phyloP scores from a whole-genome alignment of 1,140 invertebrate genomes.

The Drosophila repletoides region DNA sequence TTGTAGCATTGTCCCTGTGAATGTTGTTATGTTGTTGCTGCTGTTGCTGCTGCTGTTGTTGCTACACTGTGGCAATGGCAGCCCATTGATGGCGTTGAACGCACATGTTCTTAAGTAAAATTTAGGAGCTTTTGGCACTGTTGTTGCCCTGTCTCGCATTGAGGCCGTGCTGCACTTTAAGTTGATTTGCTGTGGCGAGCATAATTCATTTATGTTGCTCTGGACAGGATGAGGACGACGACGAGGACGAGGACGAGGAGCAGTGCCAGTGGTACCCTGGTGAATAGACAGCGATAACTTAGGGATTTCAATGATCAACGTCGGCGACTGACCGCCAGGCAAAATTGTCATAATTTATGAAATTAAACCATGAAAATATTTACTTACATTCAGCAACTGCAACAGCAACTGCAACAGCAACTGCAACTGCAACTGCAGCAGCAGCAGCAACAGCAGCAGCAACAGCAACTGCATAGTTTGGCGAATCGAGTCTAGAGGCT shows the following conservation, averaged over 20 bases:
- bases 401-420: slow-evolving; percentile 9
- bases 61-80: slow-evolving; percentile 41
- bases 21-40: slow-evolving; percentile 2
- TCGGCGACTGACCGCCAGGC: slow-evolving; percentile 44
- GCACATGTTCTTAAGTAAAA: slow-evolving; percentile 80
- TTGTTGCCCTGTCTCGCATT: slow-evolving; percentile 51
- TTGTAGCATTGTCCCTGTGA: neutral
- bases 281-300: slow-evolving; percentile 76
- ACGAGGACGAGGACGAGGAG: neutral
- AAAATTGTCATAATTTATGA: slow-evolving; percentile 74
- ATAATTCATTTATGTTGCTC: slow-evolving; percentile 68
- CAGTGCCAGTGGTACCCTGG: neutral
- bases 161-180: slow-evolving; percentile 63
- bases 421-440: neutral
- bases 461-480: slow-evolving; percentile 3
- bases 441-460: slow-evolving; percentile 17
- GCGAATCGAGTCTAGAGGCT: slow-evolving; percentile 11
- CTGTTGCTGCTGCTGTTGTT: neutral
- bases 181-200: slow-evolving; percentile 79
- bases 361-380: slow-evolving; percentile 81
- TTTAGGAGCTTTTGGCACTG: slow-evolving; percentile 77
- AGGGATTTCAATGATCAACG: slow-evolving; percentile 79
- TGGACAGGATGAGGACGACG: neutral
- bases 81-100: slow-evolving; percentile 72
- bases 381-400: no score